Evolutionary conservation across 1,140 invertebrate species (phyloP), one percentile per base, ranked within the genome.

Genomic region (Matsumurasca onukii): DNA sequence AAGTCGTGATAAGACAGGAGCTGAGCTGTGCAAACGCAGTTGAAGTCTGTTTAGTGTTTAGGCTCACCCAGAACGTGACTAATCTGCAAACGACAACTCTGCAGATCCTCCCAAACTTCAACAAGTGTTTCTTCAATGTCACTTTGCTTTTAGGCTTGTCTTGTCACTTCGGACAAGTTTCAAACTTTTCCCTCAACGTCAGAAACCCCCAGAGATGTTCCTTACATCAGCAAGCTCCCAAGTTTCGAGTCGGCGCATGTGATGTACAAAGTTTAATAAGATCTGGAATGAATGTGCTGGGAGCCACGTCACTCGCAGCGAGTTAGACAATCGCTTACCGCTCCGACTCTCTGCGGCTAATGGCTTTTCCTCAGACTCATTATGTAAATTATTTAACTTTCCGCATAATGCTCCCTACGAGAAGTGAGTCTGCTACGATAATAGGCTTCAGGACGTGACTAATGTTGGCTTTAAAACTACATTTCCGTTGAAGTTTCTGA

Each of bases 221-320:
- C n/a, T n/a, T n/a, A n/a, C n/a, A n/a, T n/a, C n/a, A n/a, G n/a
- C n/a, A n/a, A n/a, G n/a, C n/a, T n/a, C n/a, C n/a, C n/a, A n/a
- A n/a, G 55, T 59, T 59, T 59, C 55, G 17, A 1, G 22, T 59
- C 55, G 5, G 24, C 22, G 29, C 61, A 63, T 63, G 61, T 63
- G 62, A 48, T 65, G 27, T 65, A 20, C 31, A 65, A 59, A 59
- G 34, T 65, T 65, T 65, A 65, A 65, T 65, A 65, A 65, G 62
- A 65, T 31, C 31, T 48, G 62, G 27, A 65, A 65, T 65, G 31
- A 65, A 65, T 9, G 62, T 65, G 62, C 39, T 65, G 34, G 31
- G n/a, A 31, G 39, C 34, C 5, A 39, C 34, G 34, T 39, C 34
- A 39, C 34, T 39, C n/a, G 20, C 24, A 24, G 25, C 29, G 49